Conservation (phyloP, 1,140 invertebrate species). For the Whitmania pigra region DNA sequence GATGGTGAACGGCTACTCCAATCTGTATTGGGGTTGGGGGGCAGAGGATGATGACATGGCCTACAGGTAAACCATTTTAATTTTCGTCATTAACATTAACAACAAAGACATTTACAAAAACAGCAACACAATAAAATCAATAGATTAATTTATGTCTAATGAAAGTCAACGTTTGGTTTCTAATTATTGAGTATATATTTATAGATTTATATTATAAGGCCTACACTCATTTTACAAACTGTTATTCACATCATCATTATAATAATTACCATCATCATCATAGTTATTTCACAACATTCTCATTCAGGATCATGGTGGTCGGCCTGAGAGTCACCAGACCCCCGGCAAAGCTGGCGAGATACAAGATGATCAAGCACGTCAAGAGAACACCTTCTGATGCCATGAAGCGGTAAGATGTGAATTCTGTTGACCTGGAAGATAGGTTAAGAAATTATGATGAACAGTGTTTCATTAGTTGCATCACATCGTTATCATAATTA, state of each 20-base stretch:
- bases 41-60: conserved; percentile 60
- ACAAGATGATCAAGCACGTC: conserved; percentile 40
- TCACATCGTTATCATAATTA: too few species aligned
- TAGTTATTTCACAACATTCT: neutral
- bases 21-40: conserved; percentile 70
- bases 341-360: conserved; percentile 33
- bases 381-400: conserved; percentile 40
- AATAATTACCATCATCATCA: too few species aligned
- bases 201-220: too few species aligned
- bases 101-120: neutral
- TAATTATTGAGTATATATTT: too few species aligned
- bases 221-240: too few species aligned
- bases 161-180: too few species aligned
- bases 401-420: conserved; percentile 32
- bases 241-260: too few species aligned
- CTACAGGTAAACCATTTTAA: conserved; percentile 30
- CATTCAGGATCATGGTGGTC: conserved; percentile 38
- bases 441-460: too few species aligned
- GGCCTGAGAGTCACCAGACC: conserved; percentile 35
- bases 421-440: neutral
- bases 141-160: too few species aligned
- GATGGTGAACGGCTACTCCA: conserved; percentile 76
- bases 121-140: too few species aligned
- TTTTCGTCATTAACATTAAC: neutral
- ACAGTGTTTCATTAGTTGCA: neutral